phyloP scores from a whole-genome alignment of 30 jellyfish, hydroid and myxozoan species.

The Phacellophora camtschatica region DNA sequence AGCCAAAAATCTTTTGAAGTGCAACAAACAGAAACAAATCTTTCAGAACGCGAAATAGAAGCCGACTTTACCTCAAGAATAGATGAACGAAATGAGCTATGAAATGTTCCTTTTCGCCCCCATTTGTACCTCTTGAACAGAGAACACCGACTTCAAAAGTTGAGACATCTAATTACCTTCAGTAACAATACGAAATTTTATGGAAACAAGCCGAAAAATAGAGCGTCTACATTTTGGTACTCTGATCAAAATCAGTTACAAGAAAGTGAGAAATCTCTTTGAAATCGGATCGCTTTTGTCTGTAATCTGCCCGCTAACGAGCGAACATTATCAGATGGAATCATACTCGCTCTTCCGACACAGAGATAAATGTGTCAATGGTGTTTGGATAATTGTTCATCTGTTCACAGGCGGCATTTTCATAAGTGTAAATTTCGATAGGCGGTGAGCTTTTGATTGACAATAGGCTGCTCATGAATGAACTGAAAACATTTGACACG shows the following conservation, averaged over 20 bases:
- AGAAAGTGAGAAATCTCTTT: neutral
- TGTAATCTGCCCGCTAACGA: neutral
- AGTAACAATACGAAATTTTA: constrained; percentile 6
- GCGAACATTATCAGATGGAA: neutral
- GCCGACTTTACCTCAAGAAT: too few species aligned
- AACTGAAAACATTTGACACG: constrained; percentile 17
- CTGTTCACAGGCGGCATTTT: too few species aligned
- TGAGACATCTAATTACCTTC: neutral
- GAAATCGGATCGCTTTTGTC: constrained; percentile 42
- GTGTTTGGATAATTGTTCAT: too few species aligned
- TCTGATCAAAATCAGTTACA: neutral
- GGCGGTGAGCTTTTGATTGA: too few species aligned
- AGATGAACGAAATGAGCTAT: too few species aligned
- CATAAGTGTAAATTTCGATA: too few species aligned
- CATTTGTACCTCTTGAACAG: neutral
- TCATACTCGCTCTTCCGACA: neutral
- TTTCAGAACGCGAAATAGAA: too few species aligned
- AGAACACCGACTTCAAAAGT: neutral
- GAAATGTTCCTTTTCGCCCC: too few species aligned
- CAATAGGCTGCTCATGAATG: constrained; percentile 11
- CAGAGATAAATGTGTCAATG: constrained; percentile 44
- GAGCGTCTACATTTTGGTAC: neutral
- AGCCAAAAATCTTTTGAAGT: neutral
- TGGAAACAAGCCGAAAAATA: neutral
- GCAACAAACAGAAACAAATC: neutral